These are phyloP conservation scores for Melikaiella ostensackeni DNA, from an alignment of 2,888 invertebrate genomes.

Conservation along the genomic window DNA sequence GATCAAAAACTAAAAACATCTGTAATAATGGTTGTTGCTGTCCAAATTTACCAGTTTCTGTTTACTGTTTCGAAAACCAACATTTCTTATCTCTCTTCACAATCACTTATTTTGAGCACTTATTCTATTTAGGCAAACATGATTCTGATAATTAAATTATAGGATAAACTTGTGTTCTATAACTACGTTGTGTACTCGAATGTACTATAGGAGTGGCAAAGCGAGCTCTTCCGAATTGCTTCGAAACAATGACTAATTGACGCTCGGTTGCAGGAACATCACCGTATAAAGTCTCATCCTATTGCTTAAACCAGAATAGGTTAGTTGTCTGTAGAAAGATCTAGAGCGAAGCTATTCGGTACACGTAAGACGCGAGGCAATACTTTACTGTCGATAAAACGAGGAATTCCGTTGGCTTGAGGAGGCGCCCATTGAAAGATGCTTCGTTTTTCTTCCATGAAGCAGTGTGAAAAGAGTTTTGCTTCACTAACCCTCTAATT, in stretches of 20 bases:
- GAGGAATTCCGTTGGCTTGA: no score
- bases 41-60: no score
- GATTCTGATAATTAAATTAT: no score
- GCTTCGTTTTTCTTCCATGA: constrained; percentile 35
- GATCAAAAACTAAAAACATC: no score
- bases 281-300: constrained; percentile 17
- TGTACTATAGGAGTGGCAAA: not conserved
- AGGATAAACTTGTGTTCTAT: no score
- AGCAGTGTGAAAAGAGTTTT: constrained; percentile 2
- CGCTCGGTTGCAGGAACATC: not conserved
- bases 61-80: no score
- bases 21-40: no score
- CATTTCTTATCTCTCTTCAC: no score
- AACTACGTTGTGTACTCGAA: no score
- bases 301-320: constrained; percentile 15
- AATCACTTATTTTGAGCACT: no score
- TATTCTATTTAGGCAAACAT: no score
- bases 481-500: not conserved
- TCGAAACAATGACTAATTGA: not conserved
- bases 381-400: no score
- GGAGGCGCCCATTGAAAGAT: constrained; percentile 46
- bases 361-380: constrained; percentile 66
- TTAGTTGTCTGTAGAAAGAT: constrained; percentile 21
- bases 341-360: constrained; percentile 57
- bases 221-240: not conserved